These are phyloP conservation scores for Rafetus swinhoei DNA, from an alignment of 2,113 vertebrate genomes.

Conservation along the genomic window DNA sequence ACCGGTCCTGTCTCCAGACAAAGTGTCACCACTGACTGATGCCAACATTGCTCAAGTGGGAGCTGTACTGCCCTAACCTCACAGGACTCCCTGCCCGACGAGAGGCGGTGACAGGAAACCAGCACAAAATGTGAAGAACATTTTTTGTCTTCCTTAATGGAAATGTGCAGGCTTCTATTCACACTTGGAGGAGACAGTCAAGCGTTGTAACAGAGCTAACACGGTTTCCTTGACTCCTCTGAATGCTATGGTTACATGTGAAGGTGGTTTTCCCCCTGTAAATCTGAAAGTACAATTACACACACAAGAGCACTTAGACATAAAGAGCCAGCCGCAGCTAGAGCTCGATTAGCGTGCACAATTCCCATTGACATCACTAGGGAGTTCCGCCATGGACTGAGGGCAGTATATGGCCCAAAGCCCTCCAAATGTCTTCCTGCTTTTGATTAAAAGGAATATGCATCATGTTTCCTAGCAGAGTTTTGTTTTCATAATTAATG, in stretches of 20 bases:
- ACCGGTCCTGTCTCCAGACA: constrained; percentile 64
- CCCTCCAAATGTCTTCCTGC: constrained; percentile 65
- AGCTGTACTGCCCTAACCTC: constrained; percentile 32
- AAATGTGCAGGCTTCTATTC: not conserved
- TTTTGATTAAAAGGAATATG: constrained; percentile 69
- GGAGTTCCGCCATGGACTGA: constrained; percentile 20
- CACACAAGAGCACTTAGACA: not conserved
- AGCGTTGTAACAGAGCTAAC: not conserved
- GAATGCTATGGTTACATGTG: not conserved
- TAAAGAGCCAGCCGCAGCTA: not conserved
- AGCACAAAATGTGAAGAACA: constrained; percentile 17
- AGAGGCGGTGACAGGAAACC: constrained; percentile 62
- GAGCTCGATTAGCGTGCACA: constrained; percentile 33
- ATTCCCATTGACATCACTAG: constrained; percentile 40
- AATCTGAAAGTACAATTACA: not conserved
- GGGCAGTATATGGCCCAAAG: constrained; percentile 42
- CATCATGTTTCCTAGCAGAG: constrained; percentile 52
- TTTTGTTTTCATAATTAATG: constrained; percentile 59
- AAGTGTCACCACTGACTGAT: constrained; percentile 70
- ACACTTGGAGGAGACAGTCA: not conserved
- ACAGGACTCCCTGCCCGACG: not conserved
- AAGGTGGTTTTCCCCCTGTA: constrained; percentile 4
- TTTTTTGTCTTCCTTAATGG: not conserved
- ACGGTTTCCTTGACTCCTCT: not conserved
- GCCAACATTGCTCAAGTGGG: constrained; percentile 48